Conservation (phyloP, 2,888 invertebrate species). For the Pharmacophagus antenor region DNA sequence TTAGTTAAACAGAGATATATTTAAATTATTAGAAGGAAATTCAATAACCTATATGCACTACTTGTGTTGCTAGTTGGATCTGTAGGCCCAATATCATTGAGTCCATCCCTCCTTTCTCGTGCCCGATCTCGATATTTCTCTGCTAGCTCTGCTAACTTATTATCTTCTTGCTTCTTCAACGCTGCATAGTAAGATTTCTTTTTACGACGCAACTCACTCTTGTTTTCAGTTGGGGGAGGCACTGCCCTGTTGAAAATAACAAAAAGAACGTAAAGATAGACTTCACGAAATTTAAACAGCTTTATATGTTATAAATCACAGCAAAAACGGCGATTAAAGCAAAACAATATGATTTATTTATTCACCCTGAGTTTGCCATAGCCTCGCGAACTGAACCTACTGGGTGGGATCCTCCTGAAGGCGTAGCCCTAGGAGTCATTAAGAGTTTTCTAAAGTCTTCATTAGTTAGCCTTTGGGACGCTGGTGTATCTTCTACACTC, state of each 20-base stretch:
- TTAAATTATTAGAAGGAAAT: background rate
- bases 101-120: slow-evolving; percentile 93
- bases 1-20: background rate
- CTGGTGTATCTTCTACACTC: slow-evolving; percentile 82
- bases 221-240: slow-evolving; percentile 83
- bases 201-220: slow-evolving; percentile 92
- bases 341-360: background rate
- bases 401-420: slow-evolving; percentile 72
- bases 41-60: slow-evolving; percentile 84
- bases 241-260: slow-evolving; percentile 53
- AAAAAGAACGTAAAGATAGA: background rate
- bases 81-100: slow-evolving; percentile 89
- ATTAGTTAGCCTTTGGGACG: slow-evolving; percentile 93
- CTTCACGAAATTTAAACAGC: background rate
- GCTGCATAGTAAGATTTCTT: slow-evolving; percentile 97
- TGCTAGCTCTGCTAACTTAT: slow-evolving; percentile 94
- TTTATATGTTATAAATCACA: background rate
- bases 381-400: slow-evolving; percentile 85
- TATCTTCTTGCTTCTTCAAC: slow-evolving; percentile 96
- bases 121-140: slow-evolving; percentile 96
- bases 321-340: background rate
- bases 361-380: slow-evolving; percentile 83
- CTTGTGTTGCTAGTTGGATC: slow-evolving; percentile 92
- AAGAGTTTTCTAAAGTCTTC: slow-evolving; percentile 97
- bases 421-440: slow-evolving; percentile 94